These are phyloP conservation scores for Andrena minutula DNA, from an alignment of 2,888 invertebrate species.

Conservation along the genomic window DNA sequence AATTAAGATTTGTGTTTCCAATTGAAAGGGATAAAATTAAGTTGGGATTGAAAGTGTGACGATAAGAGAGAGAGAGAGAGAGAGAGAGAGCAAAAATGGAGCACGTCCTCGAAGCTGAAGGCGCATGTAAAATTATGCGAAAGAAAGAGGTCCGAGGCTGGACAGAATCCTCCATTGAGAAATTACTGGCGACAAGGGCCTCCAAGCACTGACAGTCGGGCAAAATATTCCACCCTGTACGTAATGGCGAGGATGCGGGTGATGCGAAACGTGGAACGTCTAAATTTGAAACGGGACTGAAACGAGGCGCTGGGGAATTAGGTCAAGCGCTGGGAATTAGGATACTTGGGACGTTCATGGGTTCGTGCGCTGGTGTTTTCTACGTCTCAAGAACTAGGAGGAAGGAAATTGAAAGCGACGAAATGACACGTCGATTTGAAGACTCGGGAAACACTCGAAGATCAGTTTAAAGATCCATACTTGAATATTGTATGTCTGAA, in stretches of 20 bases:
- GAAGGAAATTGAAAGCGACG: background rate
- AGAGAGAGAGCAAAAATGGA: background rate
- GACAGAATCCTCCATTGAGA: constrained; percentile 6
- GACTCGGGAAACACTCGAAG: too few relatives aligned
- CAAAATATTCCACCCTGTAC: constrained; percentile 45
- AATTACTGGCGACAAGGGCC: background rate
- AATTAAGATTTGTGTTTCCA: too few relatives aligned
- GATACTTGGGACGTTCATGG: constrained; percentile 67
- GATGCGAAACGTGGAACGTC: constrained; percentile 71
- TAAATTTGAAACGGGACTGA: constrained; percentile 78
- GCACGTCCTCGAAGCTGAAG: background rate
- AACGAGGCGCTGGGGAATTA: constrained; percentile 70
- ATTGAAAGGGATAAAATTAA: too few relatives aligned
- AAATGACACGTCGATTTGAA: too few relatives aligned
- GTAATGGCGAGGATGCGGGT: constrained; percentile 59
- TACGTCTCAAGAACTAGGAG: background rate
- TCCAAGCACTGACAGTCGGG: background rate
- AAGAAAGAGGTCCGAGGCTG: background rate
- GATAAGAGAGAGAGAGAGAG: too few relatives aligned
- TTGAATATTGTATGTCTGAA: too few relatives aligned
- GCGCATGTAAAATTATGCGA: background rate
- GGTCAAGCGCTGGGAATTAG: constrained; percentile 77
- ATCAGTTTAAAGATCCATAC: too few relatives aligned
- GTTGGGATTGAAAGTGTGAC: too few relatives aligned
- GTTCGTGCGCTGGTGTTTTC: background rate